Percentiles rank a stretch among this genome's conserved stretches.
Evolutionary conservation across 2,113 vertebrate genomes (phyloP).

Genomic region (Xenopus laevis): DNA sequence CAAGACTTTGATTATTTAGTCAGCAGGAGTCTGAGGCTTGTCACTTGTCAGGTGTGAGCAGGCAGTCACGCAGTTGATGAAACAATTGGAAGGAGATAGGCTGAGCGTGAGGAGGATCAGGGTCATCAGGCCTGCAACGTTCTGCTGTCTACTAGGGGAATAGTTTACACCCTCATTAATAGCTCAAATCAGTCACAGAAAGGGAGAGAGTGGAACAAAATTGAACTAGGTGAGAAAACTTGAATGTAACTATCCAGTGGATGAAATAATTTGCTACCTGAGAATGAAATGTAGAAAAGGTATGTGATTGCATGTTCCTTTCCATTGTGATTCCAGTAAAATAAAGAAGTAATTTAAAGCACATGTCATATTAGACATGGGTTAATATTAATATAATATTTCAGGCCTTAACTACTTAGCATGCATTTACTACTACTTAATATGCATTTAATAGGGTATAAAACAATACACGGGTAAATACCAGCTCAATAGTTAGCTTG

Average conservation of each 20-base stretch:
- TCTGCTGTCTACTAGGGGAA: conserved; percentile 61
- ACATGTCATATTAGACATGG: no score
- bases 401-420: no score
- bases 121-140: conserved; percentile 69
- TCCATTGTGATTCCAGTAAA: no score
- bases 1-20: conserved; percentile 96
- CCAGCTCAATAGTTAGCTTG: no score
- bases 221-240: conserved; percentile 20
- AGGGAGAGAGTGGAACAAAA: conserved; percentile 1
- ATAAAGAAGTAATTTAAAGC: neutral
- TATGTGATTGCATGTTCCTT: no score
- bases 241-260: conserved; percentile 1
- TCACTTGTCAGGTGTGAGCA: conserved; percentile 87
- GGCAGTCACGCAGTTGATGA: conserved; percentile 76
- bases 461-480: no score
- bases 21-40: conserved; percentile 85
- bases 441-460: no score
- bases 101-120: conserved; percentile 65
- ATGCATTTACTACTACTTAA: no score
- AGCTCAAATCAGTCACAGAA: conserved; percentile 46
- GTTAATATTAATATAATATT: no score
- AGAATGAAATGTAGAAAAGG: neutral
- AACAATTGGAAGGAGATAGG: conserved; percentile 82
- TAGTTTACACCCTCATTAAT: conserved; percentile 58
- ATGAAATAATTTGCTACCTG: neutral